Evolutionary conservation across 2,797 vertebrate species (phyloP).

Genomic region (Premnoplex brunnescens): DNA sequence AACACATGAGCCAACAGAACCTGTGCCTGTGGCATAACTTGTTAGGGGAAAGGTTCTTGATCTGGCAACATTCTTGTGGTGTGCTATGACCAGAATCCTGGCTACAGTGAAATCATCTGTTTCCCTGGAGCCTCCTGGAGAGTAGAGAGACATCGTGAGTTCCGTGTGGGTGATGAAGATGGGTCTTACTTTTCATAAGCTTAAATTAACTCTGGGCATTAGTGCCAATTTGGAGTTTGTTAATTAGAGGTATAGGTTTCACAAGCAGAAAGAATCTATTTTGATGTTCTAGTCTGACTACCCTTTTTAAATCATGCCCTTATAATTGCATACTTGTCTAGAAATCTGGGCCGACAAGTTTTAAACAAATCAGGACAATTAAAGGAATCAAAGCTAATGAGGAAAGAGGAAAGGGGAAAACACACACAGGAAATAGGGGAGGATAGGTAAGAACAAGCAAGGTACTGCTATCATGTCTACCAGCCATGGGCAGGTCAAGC

Average conservation of each 20-base stretch:
- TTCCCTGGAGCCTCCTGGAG: background rate
- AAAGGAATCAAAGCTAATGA: background rate
- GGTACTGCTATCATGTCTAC: background rate
- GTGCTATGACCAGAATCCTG: background rate
- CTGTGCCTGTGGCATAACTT: background rate
- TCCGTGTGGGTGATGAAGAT: background rate
- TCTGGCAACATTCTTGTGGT: background rate
- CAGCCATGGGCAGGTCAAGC: background rate
- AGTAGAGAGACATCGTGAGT: background rate
- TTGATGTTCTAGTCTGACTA: background rate
- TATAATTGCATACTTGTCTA: background rate
- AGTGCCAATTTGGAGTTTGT: background rate
- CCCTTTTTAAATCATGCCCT: background rate
- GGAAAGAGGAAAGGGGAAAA: background rate
- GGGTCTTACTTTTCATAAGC: background rate
- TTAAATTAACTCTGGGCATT: constrained; percentile 1
- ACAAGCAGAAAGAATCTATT: background rate
- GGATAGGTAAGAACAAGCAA: background rate
- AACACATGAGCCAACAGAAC: background rate
- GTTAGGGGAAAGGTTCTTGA: background rate
- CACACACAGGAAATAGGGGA: background rate
- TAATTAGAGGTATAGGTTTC: constrained; percentile 17
- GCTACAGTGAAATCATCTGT: background rate
- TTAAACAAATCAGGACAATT: background rate
- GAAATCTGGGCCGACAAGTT: background rate